phyloP scores from a whole-genome alignment of 2,888 invertebrate species.

The Neoscelio sp. region DNA sequence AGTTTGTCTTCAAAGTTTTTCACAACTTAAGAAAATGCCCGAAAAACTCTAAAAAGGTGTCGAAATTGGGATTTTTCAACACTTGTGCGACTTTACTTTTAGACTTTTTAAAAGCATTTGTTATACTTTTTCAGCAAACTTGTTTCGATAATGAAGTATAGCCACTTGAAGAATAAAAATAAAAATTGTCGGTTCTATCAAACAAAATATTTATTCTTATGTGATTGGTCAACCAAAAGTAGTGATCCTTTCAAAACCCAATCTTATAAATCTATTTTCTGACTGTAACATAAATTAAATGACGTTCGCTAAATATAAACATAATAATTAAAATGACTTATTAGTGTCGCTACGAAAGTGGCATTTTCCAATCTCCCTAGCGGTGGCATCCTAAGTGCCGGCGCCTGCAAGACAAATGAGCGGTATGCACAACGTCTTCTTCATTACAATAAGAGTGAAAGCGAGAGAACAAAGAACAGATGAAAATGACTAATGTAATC shows the following conservation, averaged over 20 bases:
- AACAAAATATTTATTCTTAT: too few species aligned
- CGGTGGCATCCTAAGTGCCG: slow-evolving; percentile 36
- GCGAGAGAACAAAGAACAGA: slow-evolving; percentile 51
- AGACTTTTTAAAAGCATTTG: too few species aligned
- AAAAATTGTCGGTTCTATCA: too few species aligned
- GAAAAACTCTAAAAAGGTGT: too few species aligned
- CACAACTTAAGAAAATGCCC: too few species aligned
- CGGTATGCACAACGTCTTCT: slow-evolving; percentile 37
- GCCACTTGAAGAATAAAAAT: too few species aligned
- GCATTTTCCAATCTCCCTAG: slow-evolving; percentile 53
- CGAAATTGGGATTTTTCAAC: too few species aligned
- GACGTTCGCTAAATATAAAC: slow-evolving; percentile 27
- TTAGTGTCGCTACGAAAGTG: slow-evolving; percentile 55
- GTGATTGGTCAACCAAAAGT: too few species aligned
- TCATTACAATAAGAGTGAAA: slow-evolving; percentile 33
- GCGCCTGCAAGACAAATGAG: slow-evolving; percentile 54
- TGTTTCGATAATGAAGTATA: too few species aligned
- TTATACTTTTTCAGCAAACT: too few species aligned
- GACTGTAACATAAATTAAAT: neutral
- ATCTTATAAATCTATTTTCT: neutral
- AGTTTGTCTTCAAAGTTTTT: too few species aligned
- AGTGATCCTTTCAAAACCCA: neutral
- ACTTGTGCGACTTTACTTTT: too few species aligned
- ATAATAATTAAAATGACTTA: slow-evolving; percentile 59
- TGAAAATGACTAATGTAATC: slow-evolving; percentile 56